phyloP scores from a whole-genome alignment of 2,888 invertebrate genomes.

The Drosophila meridiana region DNA sequence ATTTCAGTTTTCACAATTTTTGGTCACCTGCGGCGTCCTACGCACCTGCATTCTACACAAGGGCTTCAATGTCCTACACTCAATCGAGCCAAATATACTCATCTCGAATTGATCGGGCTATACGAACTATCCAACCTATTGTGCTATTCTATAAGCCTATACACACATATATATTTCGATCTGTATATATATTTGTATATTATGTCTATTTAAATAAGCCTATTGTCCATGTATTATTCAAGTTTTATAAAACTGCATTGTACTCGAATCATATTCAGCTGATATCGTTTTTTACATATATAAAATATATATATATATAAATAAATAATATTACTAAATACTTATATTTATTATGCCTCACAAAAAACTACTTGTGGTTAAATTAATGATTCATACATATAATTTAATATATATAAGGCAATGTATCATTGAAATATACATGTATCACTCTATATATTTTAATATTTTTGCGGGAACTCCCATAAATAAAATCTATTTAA shows the following conservation, averaged over 20 bases:
- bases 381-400: background rate
- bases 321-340: background rate
- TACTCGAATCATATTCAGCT: constrained; percentile 5
- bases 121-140: background rate
- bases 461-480: background rate
- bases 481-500: background rate
- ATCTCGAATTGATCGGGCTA: constrained; percentile 77
- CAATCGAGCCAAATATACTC: constrained; percentile 87
- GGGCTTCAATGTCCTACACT: constrained; percentile 92
- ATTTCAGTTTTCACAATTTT: constrained; percentile 93
- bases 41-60: constrained; percentile 95
- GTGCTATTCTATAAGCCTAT: constrained; percentile 12
- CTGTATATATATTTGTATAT: constrained; percentile 27
- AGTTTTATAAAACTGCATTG: constrained; percentile 49
- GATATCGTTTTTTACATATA: background rate
- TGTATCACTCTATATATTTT: background rate
- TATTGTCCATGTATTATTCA: constrained; percentile 30
- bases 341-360: too few species aligned
- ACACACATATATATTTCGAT: background rate
- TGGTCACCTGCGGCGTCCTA: constrained; percentile 91
- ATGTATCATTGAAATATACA: background rate
- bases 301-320: background rate
- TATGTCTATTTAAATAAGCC: constrained; percentile 37
- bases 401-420: background rate
- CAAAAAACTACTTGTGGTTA: background rate